A percentile compares a stretch with the other conserved stretches of the same genome.
These are phyloP conservation scores for Kuschelorhynchus macadamiae DNA, from an alignment of 2,888 invertebrate species.

Conservation along the genomic window DNA sequence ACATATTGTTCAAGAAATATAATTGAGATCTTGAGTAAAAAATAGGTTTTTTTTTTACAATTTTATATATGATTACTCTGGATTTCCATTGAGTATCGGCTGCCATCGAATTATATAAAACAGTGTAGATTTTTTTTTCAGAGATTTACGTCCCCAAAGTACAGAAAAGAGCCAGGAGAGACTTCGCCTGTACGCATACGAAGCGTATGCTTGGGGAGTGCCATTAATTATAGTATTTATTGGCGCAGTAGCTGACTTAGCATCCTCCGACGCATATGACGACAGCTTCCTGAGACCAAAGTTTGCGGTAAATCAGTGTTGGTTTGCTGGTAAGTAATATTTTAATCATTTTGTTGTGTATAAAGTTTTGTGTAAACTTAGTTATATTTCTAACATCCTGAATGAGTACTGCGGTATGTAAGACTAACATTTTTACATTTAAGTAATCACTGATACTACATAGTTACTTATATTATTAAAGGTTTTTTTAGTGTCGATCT, in stretches of 20 bases:
- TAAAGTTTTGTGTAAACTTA: neutral
- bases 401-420: too few relatives aligned
- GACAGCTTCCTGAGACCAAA: conserved; percentile 77
- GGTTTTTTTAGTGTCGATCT: too few relatives aligned
- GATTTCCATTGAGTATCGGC: too few relatives aligned
- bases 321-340: conserved; percentile 82
- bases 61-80: too few relatives aligned
- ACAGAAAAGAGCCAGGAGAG: conserved; percentile 89
- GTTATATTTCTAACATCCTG: neutral
- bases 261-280: conserved; percentile 70
- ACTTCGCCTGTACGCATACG: conserved; percentile 83
- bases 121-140: conserved; percentile 70
- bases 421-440: too few relatives aligned
- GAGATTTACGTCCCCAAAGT: conserved; percentile 87
- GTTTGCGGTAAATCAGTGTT: conserved; percentile 84
- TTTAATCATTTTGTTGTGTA: neutral
- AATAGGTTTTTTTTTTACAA: too few relatives aligned
- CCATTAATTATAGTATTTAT: conserved; percentile 83
- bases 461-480: too few relatives aligned
- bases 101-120: too few relatives aligned
- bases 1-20: too few relatives aligned
- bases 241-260: conserved; percentile 81
- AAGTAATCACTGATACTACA: too few relatives aligned
- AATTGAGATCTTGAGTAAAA: too few relatives aligned
- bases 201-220: conserved; percentile 89